Conservation (phyloP, 2,797 vertebrate genomes). For the Galago senegalensis region DNA sequence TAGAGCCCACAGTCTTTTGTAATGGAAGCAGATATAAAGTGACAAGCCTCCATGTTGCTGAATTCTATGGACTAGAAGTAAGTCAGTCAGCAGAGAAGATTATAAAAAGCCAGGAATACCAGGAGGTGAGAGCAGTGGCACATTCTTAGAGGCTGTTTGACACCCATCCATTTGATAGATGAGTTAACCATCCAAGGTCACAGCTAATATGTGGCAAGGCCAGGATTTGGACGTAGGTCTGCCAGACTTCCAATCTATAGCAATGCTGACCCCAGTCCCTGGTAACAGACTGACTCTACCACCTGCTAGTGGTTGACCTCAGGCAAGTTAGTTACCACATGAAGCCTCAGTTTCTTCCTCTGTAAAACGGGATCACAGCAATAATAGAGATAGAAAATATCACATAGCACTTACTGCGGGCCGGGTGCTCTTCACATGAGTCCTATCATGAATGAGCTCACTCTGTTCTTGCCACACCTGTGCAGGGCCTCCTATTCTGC, state of each 20-base stretch:
- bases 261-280: neutral
- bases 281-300: neutral
- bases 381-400: neutral
- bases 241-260: neutral
- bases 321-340: neutral
- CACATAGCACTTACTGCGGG: fast-evolving
- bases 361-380: neutral
- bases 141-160: neutral
- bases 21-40: too few relatives aligned
- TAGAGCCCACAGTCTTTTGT: neutral
- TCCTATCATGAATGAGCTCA: neutral
- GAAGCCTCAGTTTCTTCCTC: neutral
- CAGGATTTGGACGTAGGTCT: neutral
- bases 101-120: too few relatives aligned
- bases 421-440: neutral
- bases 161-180: neutral
- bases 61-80: too few relatives aligned
- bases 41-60: fast-evolving
- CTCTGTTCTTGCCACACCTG: too few relatives aligned
- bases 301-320: neutral
- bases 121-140: neutral
- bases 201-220: neutral
- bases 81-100: neutral
- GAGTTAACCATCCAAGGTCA: neutral
- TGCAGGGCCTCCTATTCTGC: neutral